phyloP scores from a whole-genome alignment of 23 tunicate species.

The Oikopleura dioica region DNA sequence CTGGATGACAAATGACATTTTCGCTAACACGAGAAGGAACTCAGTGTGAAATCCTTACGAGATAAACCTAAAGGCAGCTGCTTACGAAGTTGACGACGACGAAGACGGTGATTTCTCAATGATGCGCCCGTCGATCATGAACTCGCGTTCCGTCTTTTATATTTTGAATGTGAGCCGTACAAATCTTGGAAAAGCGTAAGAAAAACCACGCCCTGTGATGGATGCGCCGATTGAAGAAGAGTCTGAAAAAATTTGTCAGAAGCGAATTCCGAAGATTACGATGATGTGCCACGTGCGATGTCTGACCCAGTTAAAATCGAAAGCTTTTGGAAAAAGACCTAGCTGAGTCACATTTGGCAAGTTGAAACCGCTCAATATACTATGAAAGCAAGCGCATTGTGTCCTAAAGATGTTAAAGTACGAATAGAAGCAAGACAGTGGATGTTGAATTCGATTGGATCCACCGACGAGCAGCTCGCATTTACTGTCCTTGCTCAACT shows the following conservation, averaged over 20 bases:
- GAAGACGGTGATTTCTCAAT: neutral
- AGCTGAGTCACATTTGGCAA: no score
- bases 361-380: neutral
- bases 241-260: no score
- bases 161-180: neutral
- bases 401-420: neutral
- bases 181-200: no score
- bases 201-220: neutral
- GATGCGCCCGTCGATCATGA: no score
- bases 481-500: neutral
- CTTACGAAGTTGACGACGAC: neutral
- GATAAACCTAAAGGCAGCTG: neutral
- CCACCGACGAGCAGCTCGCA: neutral
- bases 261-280: no score
- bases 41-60: neutral
- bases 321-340: no score
- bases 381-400: neutral
- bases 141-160: neutral
- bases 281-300: no score
- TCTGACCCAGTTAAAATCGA: no score
- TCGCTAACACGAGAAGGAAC: neutral
- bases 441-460: neutral
- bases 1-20: neutral
- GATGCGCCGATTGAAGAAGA: no score
- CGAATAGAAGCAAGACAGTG: neutral